Evolutionary conservation across 1,140 invertebrate species (phyloP).

Genomic region (Drosophila kanapiae): DNA sequence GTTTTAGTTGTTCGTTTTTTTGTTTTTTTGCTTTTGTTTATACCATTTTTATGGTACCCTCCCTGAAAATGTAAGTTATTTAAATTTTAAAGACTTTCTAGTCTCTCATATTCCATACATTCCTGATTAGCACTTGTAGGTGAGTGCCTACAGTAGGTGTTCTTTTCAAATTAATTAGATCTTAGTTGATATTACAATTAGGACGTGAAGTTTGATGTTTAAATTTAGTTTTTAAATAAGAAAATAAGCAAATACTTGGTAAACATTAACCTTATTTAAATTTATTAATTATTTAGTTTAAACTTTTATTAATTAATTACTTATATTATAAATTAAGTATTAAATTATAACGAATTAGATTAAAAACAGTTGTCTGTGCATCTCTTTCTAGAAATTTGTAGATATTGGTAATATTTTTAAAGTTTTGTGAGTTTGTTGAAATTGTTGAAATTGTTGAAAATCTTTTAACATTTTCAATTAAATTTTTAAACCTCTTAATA

Average conservation of each 20-base stretch:
- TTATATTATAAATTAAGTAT: too few relatives aligned
- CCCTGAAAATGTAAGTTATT: conserved; percentile 1
- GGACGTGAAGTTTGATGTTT: too few relatives aligned
- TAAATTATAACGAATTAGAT: too few relatives aligned
- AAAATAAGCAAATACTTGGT: too few relatives aligned
- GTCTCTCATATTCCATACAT: conserved; percentile 4
- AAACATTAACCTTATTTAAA: too few relatives aligned
- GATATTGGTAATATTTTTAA: too few relatives aligned
- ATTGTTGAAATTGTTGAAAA: not conserved
- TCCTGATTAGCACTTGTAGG: conserved; percentile 1
- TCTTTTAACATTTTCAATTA: not conserved
- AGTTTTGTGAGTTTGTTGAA: not conserved
- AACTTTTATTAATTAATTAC: too few relatives aligned
- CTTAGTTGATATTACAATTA: too few relatives aligned
- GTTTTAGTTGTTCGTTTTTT: conserved; percentile 8
- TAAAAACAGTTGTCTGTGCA: too few relatives aligned
- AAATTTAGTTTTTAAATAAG: too few relatives aligned
- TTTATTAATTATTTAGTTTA: too few relatives aligned
- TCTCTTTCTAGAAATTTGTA: too few relatives aligned
- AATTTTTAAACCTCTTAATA: not conserved
- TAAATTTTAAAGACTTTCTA: conserved; percentile 6
- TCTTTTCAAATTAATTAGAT: not conserved
- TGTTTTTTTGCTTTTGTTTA: not conserved
- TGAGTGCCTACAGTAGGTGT: not conserved
- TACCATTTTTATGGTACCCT: conserved; percentile 6